These are phyloP conservation scores for Malurus leucopterus DNA, from an alignment of 2,797 vertebrate species.

Conservation along the genomic window DNA sequence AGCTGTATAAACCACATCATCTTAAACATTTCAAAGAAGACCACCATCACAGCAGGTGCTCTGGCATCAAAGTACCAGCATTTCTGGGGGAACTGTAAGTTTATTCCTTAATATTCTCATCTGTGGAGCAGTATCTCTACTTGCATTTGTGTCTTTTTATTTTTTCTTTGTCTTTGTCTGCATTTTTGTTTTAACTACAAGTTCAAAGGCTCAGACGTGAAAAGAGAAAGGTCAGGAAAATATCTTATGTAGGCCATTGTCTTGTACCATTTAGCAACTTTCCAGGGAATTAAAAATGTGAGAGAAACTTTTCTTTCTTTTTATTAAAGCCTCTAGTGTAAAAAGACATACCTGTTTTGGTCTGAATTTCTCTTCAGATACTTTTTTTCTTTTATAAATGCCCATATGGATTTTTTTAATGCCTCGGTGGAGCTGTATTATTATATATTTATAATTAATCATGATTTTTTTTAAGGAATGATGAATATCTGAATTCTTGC, in stretches of 20 bases:
- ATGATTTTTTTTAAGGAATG: constrained; percentile 1
- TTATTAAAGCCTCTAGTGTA: not conserved
- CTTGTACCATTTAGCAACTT: not conserved
- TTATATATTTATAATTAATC: constrained; percentile 14
- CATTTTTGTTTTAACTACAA: constrained; percentile 17
- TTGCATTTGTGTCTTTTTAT: not conserved
- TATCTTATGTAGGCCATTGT: not conserved
- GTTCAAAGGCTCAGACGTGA: not conserved
- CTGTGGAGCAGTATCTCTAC: not conserved
- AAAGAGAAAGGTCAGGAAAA: not conserved
- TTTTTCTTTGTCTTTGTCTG: not conserved
- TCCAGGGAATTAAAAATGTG: not conserved
- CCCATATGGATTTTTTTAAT: not conserved
- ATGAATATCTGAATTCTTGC: constrained; percentile 4
- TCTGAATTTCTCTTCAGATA: not conserved
- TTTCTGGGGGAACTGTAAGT: not conserved
- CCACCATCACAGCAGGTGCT: not conserved
- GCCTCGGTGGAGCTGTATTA: not conserved
- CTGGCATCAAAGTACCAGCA: not conserved
- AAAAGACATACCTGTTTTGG: not conserved
- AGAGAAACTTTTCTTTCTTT: not conserved
- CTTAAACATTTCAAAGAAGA: constrained; percentile 37
- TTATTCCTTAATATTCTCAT: constrained; percentile 22
- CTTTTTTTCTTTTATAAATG: not conserved
- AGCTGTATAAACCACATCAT: not conserved